phyloP scores from a whole-genome alignment of 2,797 vertebrate species.

The Rachycentron canadum region DNA sequence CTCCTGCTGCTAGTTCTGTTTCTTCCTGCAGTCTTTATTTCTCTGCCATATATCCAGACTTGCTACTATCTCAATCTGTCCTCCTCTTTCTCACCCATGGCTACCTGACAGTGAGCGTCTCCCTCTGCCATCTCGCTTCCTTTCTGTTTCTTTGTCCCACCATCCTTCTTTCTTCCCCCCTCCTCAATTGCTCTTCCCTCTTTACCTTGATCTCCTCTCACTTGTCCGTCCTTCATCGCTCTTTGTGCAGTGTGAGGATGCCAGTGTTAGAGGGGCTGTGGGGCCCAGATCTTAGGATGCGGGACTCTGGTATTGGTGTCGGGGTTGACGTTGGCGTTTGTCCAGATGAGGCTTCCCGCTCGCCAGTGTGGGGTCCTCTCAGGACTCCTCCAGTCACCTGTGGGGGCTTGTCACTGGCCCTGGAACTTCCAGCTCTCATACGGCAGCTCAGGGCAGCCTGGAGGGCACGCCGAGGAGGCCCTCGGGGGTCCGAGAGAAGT shows the following conservation, averaged over 20 bases:
- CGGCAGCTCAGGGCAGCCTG: constrained; percentile 79
- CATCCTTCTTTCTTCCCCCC: constrained; percentile 7
- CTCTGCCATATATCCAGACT: constrained; percentile 44
- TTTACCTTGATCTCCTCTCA: constrained; percentile 28
- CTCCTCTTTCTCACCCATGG: constrained; percentile 42
- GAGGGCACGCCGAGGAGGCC: constrained; percentile 69
- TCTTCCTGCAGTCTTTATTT: constrained; percentile 22
- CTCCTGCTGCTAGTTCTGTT: constrained; percentile 2
- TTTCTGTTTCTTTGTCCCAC: neutral
- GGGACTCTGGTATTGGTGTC: constrained; percentile 52
- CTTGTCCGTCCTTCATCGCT: constrained; percentile 15
- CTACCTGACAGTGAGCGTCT: constrained; percentile 49
- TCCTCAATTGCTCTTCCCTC: neutral
- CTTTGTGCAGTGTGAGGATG: constrained; percentile 51
- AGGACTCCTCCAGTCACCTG: constrained; percentile 74
- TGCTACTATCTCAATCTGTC: constrained; percentile 25
- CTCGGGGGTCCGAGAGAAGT: constrained; percentile 50
- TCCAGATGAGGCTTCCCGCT: constrained; percentile 65
- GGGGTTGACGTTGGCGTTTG: constrained; percentile 63
- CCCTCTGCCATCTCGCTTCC: neutral
- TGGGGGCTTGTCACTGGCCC: constrained; percentile 72
- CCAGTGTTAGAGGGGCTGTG: constrained; percentile 75
- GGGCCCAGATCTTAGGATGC: constrained; percentile 70
- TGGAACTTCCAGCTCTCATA: constrained; percentile 78
- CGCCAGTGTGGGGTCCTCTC: constrained; percentile 70